Percentiles rank a stretch among this genome's conserved stretches.
These are phyloP conservation scores for Grus americana DNA, from an alignment of 2,113 vertebrate species.

Conservation along the genomic window DNA sequence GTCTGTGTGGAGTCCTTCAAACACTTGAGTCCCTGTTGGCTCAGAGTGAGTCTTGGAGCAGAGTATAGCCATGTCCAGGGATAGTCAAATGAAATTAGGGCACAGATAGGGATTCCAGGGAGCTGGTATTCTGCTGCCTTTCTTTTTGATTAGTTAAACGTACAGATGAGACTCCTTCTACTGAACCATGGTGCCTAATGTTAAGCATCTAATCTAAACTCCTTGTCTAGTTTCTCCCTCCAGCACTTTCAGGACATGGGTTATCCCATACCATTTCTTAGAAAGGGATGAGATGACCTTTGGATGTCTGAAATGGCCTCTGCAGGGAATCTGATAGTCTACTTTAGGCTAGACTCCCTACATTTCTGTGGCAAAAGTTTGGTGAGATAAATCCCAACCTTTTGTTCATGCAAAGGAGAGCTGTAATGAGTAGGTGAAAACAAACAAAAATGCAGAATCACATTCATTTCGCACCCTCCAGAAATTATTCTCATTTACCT, in stretches of 20 bases:
- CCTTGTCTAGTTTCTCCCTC: not conserved
- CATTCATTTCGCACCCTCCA: not conserved
- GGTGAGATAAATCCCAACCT: not conserved
- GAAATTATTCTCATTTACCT: not conserved
- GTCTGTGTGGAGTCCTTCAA: not conserved
- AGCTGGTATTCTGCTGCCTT: not conserved
- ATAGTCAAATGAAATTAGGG: not conserved
- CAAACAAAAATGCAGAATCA: not conserved
- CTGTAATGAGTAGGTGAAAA: not conserved
- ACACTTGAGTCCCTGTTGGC: not conserved
- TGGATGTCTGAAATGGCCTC: not conserved
- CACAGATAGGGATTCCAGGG: not conserved
- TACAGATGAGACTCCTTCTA: not conserved
- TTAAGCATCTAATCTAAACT: not conserved
- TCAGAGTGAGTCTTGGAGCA: not conserved
- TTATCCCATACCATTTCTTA: not conserved
- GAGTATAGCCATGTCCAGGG: not conserved
- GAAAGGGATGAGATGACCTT: not conserved
- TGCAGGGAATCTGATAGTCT: not conserved
- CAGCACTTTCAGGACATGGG: not conserved
- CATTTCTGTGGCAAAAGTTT: not conserved
- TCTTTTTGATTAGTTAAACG: not conserved
- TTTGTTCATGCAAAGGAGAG: not conserved
- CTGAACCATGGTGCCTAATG: not conserved
- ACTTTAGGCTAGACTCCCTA: not conserved